Base-by-base conservation (phyloP, 2,797 vertebrate species). In the Oreortyx pictus region DNA sequence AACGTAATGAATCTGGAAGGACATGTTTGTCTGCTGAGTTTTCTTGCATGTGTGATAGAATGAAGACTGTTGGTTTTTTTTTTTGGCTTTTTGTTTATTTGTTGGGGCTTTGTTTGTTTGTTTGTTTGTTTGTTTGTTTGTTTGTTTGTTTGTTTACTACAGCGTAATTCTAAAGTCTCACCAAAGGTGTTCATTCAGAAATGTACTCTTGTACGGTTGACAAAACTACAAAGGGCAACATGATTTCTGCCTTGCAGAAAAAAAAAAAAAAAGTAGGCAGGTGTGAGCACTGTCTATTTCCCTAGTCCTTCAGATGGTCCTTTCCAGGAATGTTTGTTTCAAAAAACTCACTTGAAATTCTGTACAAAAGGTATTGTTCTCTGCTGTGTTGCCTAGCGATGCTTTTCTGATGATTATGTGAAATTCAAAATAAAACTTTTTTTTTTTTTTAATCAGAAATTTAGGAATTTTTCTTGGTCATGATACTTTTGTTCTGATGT, bases 391-490 rank as follows among this genome's bases (percentile, higher is more conserved):
- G 74, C 50, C 62, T 76, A 50, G 67, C 31, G 71, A 86, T 82
- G 18, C 16, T 70, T 72, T 81, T 24, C 49, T 5, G 3, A 43
- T 70, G 56, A 83, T 79, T 79, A 68, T 22, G 13, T 35, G 35
- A 59, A 80, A 88, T 88, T 78, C 43, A 89, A 92, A 93, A 88
- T 64, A 70, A 88, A 89, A 27, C 64, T 35, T 1, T 37, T 37
- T 37, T 37, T 88, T 77, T 16, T 47, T 49, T 52, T 16, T 23
- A 73, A 64, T 22, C 23, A 39, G 70, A 54, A 89, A 86, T 85
- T 35, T 4, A 89, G 46, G 16, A 35, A 25, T 50, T 50, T 19
- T 29, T 79, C 57, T 72, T 77, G 11, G 57, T 79, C 37, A 27
- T 83, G 39, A 77, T 49, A 7, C 33, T 8, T 27, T 70, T 41